Base-by-base conservation (phyloP, 2,797 vertebrate species). In the Mormyrops boulengeri region DNA sequence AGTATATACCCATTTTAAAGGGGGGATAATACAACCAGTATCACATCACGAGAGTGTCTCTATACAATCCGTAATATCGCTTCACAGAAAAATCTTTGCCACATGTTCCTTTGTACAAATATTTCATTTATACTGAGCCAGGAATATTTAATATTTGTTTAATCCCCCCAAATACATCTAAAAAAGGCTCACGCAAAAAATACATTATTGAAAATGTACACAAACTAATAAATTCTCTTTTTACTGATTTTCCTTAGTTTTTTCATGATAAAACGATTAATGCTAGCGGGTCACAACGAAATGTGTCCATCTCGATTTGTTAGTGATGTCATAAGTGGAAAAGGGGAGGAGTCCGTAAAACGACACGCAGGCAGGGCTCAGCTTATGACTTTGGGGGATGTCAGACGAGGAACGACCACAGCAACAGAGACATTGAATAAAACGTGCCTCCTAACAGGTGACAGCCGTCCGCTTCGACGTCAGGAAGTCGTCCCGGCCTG, bases 121-220 rank as follows among this genome's bases (percentile, higher is more conserved):
- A 94, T 93, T 91, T 92, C 93, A 94, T 95, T 92, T 94, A 94
- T 95, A 94, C 93, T 92, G 92, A 91, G 94, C 92, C 93, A 94
- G 93, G 90, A 96, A 94, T 93, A 94, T 96, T 95, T 96, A 96
- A 96, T 96, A 96, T 94, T 91, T 89, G 57, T 95, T 86, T 95
- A 95, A 88, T 93, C 88, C 94, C 91, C 88, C 93, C 89, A 88
- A 89, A 53, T 89, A 80, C 82, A 52, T 87, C 88, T 89, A 73
- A 52, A 62, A 12, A 84, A 84, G 49, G 91, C 88, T 41, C 69
- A 41, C 73, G 91, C 73, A 89, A 47, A 92, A 93, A 94, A 93
- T 92, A 93, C 89, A 44, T 80, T 80, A 91, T 92, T 93, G 90
- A 92, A 94, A 91, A 93, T 94, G 91, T 88, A 93, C 92, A 93